These are phyloP conservation scores for Cotesia glomerata DNA, from an alignment of 1,140 invertebrate genomes.

Conservation along the genomic window DNA sequence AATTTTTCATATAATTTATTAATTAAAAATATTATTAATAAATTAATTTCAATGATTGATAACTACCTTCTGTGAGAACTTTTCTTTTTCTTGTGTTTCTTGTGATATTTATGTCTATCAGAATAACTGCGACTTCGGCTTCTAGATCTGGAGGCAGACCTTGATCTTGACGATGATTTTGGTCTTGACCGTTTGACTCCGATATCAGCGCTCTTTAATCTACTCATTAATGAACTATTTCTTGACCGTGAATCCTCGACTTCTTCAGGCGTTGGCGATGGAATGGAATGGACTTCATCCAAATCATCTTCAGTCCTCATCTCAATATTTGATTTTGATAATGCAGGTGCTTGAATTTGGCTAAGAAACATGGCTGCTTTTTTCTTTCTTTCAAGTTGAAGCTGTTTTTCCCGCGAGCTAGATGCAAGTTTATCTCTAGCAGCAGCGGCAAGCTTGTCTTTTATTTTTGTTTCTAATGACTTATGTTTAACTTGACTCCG, in stretches of 20 bases:
- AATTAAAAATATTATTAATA: conserved; percentile 6
- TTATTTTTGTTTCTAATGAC: conserved; percentile 69
- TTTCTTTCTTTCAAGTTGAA: conserved; percentile 76
- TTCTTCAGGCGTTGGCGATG: conserved; percentile 45
- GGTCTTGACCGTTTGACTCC: conserved; percentile 50
- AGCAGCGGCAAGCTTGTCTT: conserved; percentile 69
- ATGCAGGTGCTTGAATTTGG: conserved; percentile 63
- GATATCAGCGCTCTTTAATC: conserved; percentile 52
- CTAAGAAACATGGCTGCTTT: conserved; percentile 70
- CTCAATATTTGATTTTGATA: conserved; percentile 35
- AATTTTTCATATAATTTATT: conserved; percentile 12
- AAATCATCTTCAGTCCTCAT: conserved; percentile 40
- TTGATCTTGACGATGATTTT: conserved; percentile 52
- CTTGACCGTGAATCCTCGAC: conserved; percentile 42
- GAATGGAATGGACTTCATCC: conserved; percentile 52
- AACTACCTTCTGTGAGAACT: conserved; percentile 58
- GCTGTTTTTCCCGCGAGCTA: conserved; percentile 68
- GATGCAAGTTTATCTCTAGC: conserved; percentile 68
- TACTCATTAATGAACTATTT: conserved; percentile 52
- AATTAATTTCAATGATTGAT: conserved; percentile 23
- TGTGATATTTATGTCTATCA: conserved; percentile 50
- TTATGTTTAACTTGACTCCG: conserved; percentile 53
- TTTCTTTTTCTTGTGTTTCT: conserved; percentile 61
- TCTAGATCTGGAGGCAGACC: conserved; percentile 46
- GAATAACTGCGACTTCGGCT: conserved; percentile 50